Evolutionary conservation across 1,140 invertebrate species (phyloP), one percentile per base, ranked within the genome.

Genomic region (Stenopsyche tienmushanensis): DNA sequence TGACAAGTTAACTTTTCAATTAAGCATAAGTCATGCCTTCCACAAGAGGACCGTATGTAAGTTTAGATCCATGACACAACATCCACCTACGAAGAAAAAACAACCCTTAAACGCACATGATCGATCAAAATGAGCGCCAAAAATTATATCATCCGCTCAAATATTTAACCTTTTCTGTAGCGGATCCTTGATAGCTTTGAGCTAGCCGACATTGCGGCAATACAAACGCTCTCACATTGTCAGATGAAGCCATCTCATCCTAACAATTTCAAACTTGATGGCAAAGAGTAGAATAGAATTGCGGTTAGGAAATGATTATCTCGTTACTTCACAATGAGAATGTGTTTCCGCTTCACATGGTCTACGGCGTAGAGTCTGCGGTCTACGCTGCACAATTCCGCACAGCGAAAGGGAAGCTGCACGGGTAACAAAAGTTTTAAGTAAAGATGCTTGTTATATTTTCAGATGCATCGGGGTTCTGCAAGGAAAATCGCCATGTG

Each of bases 381-480:
- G 47, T 53, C 62, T 64, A 18, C 26, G 21, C 20, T 26, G 24
- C 55, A 42, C 8, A 15, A 23, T 21, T 62, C 29, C 45, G 45
- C 20, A 13, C n/a, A 34, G 26, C 13, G 60, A 58, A 63, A 60
- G 57, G 66, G 66, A 67, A 67, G 52, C 53, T 54, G 44, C 15
- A 17, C 29, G 5, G 21, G 18, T 41, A 50, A 53, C 42, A 62
- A 69, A 69, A 69, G 59, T 69, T 69, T 69, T 69, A 69, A 69
- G 67, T 69, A 69, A 69, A 69, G 67, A 69, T 62, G 66, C 67
- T 65, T 69, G 67, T 69, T 58, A 62, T 65, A 59, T 65, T 59
- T 69, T 50, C 44, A 15, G 18, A 47, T 47, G 17, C 44, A 18
- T 2, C 17, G 50, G 17, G 52, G 49, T 20, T 53, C 54, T 57